Evolutionary conservation across 2,888 invertebrate species (phyloP).

Genomic region (Dorcus parallelipipedus): DNA sequence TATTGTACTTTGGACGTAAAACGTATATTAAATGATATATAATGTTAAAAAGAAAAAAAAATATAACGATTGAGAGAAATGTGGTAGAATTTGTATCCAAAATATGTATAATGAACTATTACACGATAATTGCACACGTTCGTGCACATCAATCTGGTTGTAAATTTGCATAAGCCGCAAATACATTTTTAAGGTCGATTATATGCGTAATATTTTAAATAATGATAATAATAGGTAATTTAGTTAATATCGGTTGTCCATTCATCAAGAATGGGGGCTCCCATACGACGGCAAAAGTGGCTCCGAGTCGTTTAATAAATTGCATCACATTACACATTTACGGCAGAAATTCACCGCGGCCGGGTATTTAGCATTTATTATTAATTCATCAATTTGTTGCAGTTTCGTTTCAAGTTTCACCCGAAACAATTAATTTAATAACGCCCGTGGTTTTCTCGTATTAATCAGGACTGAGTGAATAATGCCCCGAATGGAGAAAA

Average conservation of each 20-base stretch:
- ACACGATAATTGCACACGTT: too few relatives aligned
- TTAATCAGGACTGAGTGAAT: not conserved
- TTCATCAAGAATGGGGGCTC: constrained; percentile 12
- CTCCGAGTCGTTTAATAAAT: not conserved
- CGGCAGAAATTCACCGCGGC: not conserved
- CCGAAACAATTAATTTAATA: not conserved
- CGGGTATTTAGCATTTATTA: not conserved
- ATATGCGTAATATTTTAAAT: constrained; percentile 15
- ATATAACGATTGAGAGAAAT: too few relatives aligned
- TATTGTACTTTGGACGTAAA: too few relatives aligned
- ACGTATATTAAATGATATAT: too few relatives aligned
- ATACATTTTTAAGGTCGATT: constrained; percentile 1
- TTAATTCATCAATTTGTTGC: not conserved
- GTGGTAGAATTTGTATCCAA: too few relatives aligned
- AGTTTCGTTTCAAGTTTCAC: not conserved
- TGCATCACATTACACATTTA: not conserved
- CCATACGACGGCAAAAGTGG: not conserved
- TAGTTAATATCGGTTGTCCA: constrained; percentile 14
- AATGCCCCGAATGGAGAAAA: not conserved
- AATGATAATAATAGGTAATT: constrained; percentile 15
- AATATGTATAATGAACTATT: too few relatives aligned
- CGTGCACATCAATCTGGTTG: too few relatives aligned
- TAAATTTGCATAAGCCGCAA: too few relatives aligned
- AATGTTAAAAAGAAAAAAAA: too few relatives aligned
- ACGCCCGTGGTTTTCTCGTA: not conserved